Percentiles rank a stretch among this genome's conserved stretches.
Conservation (phyloP, 1,140 invertebrate species). For the Plodia interpunctella region DNA sequence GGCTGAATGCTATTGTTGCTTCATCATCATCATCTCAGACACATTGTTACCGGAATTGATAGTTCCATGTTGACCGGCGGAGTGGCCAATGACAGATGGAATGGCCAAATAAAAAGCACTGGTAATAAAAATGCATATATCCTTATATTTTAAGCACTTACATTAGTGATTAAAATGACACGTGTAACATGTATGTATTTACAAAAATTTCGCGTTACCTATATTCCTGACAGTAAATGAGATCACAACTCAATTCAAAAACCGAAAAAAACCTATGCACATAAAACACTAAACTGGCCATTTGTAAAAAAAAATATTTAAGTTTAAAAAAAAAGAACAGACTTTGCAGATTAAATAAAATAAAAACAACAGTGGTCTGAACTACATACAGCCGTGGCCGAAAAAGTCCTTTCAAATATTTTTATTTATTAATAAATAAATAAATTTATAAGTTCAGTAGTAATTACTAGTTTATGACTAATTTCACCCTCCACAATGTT, state of each 20-base stretch:
- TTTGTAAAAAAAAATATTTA: not conserved
- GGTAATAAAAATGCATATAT: constrained; percentile 34
- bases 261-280: not conserved
- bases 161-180: constrained; percentile 32
- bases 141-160: constrained; percentile 37
- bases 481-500: not conserved
- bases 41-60: no score
- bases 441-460: no score
- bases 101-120: constrained; percentile 57
- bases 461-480: no score
- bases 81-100: not conserved
- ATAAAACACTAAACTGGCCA: not conserved
- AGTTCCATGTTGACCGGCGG: no score
- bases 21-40: no score
- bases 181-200: constrained; percentile 20
- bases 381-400: no score
- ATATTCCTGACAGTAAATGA: constrained; percentile 12
- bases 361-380: not conserved
- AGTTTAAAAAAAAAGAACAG: not conserved
- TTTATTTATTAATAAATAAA: no score
- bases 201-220: constrained; percentile 9
- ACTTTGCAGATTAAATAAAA: not conserved
- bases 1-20: no score
- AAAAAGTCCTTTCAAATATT: no score
- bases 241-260: not conserved